Evolutionary conservation across 2,797 vertebrate species (phyloP), one percentile per base, ranked within the genome.

Genomic region (Serranus cabrilla): DNA sequence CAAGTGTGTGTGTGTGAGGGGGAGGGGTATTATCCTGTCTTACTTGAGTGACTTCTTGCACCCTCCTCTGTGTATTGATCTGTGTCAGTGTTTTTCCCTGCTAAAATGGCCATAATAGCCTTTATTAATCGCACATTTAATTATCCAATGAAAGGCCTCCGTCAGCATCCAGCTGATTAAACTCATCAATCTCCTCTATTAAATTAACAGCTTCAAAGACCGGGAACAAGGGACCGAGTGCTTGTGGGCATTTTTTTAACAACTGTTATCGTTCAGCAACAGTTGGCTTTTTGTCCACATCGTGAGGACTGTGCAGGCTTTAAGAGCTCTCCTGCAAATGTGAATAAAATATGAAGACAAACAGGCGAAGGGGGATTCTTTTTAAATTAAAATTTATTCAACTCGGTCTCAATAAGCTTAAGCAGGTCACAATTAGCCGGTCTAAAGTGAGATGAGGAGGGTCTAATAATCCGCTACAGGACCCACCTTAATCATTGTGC

Each of bases 111-210:
- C 59, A 63, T 88, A 91, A 91, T 89, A 75, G 79, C 59, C 72
- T 91, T 91, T 92, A 92, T 92, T 94, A 94, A 93, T 94, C 70
- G 68, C 18, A 70, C 86, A 84, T 93, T 92, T 83, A 92, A 89
- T 93, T 90, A 93, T 89, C 85, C 81, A 88, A 76, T 89, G 80
- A 88, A 91, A 79, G 70, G 59, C 69, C 82, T 85, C 81, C 55
- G 61, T 90, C 88, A 86, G 82, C 82, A 71, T 77, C 43, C 72
- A 66, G 66, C 65, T 90, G 87, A 94, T 94, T 91, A 93, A 94
- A 89, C 69, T 85, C 82, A 90, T 93, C 89, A 90, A 71, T 92
- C 91, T 87, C 71, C 58, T 81, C 67, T 88, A 87, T 86, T 89
- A 82, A 84, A 91, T 92, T 67, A 86, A 66, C 76, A 60, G 61